Evolutionary conservation across 2,113 vertebrate genomes (phyloP).

Genomic region (Esox niger): DNA sequence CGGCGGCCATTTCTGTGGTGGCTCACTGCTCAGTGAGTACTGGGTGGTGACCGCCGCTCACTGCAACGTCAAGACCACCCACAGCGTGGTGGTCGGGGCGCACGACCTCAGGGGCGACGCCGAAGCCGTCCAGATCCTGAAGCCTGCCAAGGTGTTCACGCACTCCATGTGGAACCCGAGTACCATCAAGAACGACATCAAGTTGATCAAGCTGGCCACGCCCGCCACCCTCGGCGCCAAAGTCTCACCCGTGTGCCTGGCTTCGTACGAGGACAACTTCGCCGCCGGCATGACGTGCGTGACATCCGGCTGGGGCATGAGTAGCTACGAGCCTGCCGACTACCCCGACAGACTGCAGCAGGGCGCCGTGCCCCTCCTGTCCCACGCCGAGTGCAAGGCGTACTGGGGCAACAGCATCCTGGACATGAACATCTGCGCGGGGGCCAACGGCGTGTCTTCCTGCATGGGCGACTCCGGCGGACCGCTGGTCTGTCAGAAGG

Average conservation of each 20-base stretch:
- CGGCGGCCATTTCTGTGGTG: slow-evolving; percentile 76
- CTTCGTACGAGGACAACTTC: no score
- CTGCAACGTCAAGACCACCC: slow-evolving; percentile 75
- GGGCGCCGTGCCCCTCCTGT: no score
- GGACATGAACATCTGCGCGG: no score
- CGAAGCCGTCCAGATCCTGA: slow-evolving; percentile 68
- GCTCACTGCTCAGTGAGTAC: slow-evolving; percentile 74
- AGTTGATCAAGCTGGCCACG: slow-evolving; percentile 64
- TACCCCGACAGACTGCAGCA: no score
- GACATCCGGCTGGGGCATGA: no score
- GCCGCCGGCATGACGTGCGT: no score
- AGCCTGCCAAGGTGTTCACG: slow-evolving; percentile 71
- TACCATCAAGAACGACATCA: slow-evolving; percentile 72
- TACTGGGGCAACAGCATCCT: no score
- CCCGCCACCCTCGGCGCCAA: slow-evolving; percentile 42
- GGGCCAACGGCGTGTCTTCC: slow-evolving; percentile 28
- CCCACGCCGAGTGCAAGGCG: no score
- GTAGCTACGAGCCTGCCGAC: no score
- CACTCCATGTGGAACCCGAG: slow-evolving; percentile 63
- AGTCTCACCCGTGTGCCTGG: no score
- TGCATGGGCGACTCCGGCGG: slow-evolving; percentile 68
- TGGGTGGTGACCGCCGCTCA: slow-evolving; percentile 80
- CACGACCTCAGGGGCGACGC: slow-evolving; percentile 61
- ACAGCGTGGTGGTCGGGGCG: slow-evolving; percentile 78
- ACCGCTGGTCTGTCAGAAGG: slow-evolving; percentile 71